phyloP scores from a whole-genome alignment of 23 tunicate species.

The Clavelina lepadiformis region DNA sequence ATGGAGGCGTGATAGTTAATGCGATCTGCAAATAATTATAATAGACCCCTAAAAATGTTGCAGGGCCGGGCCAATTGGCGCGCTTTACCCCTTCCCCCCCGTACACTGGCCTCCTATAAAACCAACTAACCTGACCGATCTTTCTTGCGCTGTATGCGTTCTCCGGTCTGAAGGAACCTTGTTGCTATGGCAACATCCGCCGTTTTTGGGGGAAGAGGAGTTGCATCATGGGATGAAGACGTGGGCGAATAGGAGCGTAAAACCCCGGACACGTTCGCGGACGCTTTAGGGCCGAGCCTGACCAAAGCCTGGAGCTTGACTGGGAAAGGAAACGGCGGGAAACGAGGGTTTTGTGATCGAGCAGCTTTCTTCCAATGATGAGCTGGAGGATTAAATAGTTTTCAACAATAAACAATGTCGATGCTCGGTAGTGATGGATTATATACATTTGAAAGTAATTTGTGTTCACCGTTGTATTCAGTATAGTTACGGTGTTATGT shows the following conservation, averaged over 20 bases:
- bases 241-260: slow-evolving; percentile 28
- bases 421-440: no score
- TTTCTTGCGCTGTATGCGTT: no score
- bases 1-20: no score
- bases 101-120: no score
- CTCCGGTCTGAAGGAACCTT: slow-evolving; percentile 39
- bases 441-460: no score
- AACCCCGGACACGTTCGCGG: slow-evolving; percentile 31
- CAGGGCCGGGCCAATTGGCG: no score
- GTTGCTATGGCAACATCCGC: slow-evolving; percentile 52
- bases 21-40: no score
- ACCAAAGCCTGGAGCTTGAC: slow-evolving; percentile 53
- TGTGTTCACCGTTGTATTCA: no score
- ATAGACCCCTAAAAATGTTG: no score
- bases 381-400: slow-evolving; percentile 11
- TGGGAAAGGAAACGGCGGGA: slow-evolving; percentile 71
- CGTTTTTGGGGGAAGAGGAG: slow-evolving; percentile 16
- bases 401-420: not conserved
- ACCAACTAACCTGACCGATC: no score
- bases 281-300: slow-evolving; percentile 22
- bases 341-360: slow-evolving; percentile 47
- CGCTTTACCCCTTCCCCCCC: no score
- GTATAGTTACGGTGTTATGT: no score
- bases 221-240: slow-evolving; percentile 33
- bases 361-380: slow-evolving; percentile 17